Percentiles rank a stretch among this genome's conserved stretches.
phyloP scores from a whole-genome alignment of 2,797 vertebrate genomes.

The Chanos chanos region DNA sequence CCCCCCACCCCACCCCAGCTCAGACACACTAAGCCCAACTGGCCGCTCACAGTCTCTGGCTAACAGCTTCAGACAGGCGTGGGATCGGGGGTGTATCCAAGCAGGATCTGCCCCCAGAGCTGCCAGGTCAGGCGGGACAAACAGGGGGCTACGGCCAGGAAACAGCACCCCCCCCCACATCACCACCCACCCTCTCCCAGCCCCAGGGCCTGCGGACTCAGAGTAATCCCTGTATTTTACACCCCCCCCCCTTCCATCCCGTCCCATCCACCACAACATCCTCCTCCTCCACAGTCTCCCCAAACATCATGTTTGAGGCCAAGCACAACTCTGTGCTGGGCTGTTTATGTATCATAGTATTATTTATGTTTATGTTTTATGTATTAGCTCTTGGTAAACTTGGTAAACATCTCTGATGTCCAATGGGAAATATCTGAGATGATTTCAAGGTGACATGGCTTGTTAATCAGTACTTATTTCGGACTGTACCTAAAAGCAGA shows the following conservation, averaged over 20 bases:
- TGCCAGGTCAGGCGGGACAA: constrained; percentile 98
- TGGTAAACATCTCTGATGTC: too few relatives aligned
- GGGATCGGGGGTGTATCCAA: constrained; percentile 86
- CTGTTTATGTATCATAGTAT: too few relatives aligned
- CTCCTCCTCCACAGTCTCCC: constrained; percentile 17
- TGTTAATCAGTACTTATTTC: too few relatives aligned
- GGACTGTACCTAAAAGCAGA: too few relatives aligned
- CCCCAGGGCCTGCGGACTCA: constrained; percentile 85
- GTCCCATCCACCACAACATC: constrained; percentile 22
- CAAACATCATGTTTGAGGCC: background rate
- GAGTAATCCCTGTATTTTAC: constrained; percentile 83
- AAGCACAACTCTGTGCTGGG: too few relatives aligned
- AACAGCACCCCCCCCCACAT: constrained; percentile 64
- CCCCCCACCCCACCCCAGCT: constrained; percentile 57
- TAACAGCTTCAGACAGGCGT: constrained; percentile 98
- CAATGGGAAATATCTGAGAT: too few relatives aligned
- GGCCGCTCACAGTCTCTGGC: constrained; percentile 81
- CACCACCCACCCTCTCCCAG: constrained; percentile 51
- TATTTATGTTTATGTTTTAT: too few relatives aligned
- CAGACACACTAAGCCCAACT: constrained; percentile 80
- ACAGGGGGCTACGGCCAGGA: constrained; percentile 89
- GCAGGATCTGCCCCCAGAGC: constrained; percentile 87
- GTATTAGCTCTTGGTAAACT: too few relatives aligned
- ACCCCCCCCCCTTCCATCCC: constrained; percentile 32
- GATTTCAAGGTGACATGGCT: too few relatives aligned